Percentiles rank a stretch among this genome's conserved stretches.
phyloP scores from a whole-genome alignment of 2,113 vertebrate genomes.

The Pachycephala philippinensis region DNA sequence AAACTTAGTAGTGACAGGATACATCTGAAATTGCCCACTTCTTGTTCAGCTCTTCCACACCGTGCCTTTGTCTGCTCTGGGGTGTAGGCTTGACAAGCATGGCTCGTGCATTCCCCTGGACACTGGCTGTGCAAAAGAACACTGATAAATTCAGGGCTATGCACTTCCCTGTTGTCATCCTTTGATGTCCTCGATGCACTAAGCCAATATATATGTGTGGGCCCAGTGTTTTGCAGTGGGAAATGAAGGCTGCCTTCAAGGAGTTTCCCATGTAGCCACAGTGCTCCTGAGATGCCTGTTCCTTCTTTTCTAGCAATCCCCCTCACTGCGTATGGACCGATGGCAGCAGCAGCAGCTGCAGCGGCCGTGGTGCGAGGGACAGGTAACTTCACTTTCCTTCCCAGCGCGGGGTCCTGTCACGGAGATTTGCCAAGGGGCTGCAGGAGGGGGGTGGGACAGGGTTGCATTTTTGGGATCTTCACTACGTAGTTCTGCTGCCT shows the following conservation, averaged over 20 bases:
- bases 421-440: not conserved
- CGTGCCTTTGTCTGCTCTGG: not conserved
- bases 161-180: not conserved
- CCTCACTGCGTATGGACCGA: constrained; percentile 95
- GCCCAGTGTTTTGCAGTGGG: not conserved
- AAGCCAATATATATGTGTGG: not conserved
- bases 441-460: not conserved
- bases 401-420: not conserved
- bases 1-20: not conserved
- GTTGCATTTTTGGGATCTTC: constrained; percentile 50
- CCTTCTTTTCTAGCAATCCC: constrained; percentile 86
- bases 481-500: constrained; percentile 64
- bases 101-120: not conserved
- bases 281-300: not conserved
- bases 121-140: not conserved
- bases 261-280: not conserved
- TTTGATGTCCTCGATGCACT: not conserved
- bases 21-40: not conserved
- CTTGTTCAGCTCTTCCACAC: not conserved
- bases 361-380: constrained; percentile 93
- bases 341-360: constrained; percentile 90
- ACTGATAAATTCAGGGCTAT: not conserved
- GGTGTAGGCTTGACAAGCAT: not conserved
- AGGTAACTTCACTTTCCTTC: constrained; percentile 64
- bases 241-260: not conserved